Base-by-base conservation (phyloP, 2,797 vertebrate genomes). In the Poeciliopsis presidionis region DNA sequence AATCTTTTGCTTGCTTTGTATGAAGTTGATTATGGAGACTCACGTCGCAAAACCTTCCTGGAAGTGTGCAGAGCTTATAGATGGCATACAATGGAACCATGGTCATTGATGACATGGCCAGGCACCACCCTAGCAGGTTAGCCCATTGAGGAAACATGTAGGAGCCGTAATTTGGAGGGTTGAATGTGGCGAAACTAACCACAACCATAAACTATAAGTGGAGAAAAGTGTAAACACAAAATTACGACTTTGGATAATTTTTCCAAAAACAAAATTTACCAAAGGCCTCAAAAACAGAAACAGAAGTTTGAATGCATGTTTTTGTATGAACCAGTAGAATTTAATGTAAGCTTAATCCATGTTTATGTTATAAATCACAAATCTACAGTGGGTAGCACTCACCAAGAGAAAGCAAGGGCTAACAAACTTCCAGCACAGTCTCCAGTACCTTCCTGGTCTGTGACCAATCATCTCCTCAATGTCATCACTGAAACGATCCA, bases 321-420 rank as follows among this genome's bases (percentile, higher is more conserved):
- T 36, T 18, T 41, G 22, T 41, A n/a, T 4, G 14, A 73, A 1
- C 39, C 11, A 14, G n/a, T 28, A 28, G 39, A 57, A 69, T 69
- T 70, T 70, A 16, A 45, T 1, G 25, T 28, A 9, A 28, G 41
- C 14, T 28, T 28, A 9, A 45, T 16, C 39, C 12, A 73, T 61
- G 53, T 59, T 14, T 47, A 7, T 45, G 7, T n/a, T 28, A 28
- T 28, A 1, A 43, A 41, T n/a, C 25, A 11, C 16, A 72, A 28
- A 22, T n/a, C 70, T 39, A 46, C 1, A 0, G 36, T 57, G 69
- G 13, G 4, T 55, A 7, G 8, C 1, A 76, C 95, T 94, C 91
- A 98, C 97, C 96, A 98, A 88, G 30, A 98, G 96, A 84, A 97
- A 98, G 89, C 97, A 97, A 67, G 97, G 97, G 75, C 97, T 98